Evolutionary conservation across 2,888 invertebrate species (phyloP).

Genomic region (Polyploca ridens): DNA sequence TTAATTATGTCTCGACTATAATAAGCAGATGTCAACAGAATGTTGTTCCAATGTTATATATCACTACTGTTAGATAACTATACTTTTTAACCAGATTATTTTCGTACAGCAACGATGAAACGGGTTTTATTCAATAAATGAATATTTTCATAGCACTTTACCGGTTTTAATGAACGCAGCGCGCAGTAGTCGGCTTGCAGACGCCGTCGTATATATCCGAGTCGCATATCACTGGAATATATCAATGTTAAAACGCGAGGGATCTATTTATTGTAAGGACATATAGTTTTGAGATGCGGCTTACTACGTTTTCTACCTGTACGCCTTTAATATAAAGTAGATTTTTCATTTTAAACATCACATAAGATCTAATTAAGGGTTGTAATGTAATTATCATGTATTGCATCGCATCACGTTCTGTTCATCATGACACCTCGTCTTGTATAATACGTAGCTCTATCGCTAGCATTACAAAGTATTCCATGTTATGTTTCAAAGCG

Average conservation of each 20-base stretch:
- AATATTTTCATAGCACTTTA: slow-evolving; percentile 75
- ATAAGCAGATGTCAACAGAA: slow-evolving; percentile 28
- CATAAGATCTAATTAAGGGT: slow-evolving; percentile 8
- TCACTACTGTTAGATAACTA: slow-evolving; percentile 39
- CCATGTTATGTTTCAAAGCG: slow-evolving; percentile 1
- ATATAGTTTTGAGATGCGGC: slow-evolving; percentile 54
- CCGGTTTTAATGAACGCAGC: slow-evolving; percentile 44
- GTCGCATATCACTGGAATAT: slow-evolving; percentile 60
- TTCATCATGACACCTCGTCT: not conserved
- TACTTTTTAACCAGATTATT: slow-evolving; percentile 71
- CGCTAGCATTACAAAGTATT: not conserved
- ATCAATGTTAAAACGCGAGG: slow-evolving; percentile 34
- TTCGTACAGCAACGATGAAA: slow-evolving; percentile 45
- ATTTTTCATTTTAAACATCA: slow-evolving; percentile 45
- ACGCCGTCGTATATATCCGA: slow-evolving; percentile 45
- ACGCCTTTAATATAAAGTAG: slow-evolving; percentile 46
- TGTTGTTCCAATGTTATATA: slow-evolving; percentile 40
- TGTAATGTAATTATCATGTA: too few species aligned
- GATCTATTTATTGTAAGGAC: slow-evolving; percentile 38
- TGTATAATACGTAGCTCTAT: not conserved
- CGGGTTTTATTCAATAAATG: slow-evolving; percentile 48
- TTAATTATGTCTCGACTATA: slow-evolving; percentile 21
- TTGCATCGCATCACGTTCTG: not conserved
- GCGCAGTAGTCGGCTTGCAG: slow-evolving; percentile 23
- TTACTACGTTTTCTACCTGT: slow-evolving; percentile 49